phyloP scores from a whole-genome alignment of 2,113 vertebrate species.

The Vidua chalybeata region DNA sequence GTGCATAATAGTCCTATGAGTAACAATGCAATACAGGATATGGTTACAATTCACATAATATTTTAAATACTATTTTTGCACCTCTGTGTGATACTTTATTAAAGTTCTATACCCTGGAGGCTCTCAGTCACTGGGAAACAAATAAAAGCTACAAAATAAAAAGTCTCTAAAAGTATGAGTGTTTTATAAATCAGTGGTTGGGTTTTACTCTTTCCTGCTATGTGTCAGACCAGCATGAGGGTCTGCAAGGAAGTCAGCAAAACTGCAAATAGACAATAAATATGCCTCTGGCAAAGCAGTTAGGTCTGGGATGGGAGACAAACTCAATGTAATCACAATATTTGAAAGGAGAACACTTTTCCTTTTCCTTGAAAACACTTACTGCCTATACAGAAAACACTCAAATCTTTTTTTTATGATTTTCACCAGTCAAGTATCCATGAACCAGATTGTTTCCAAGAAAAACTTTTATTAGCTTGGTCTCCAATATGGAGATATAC shows the following conservation, averaged over 20 bases:
- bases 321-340: background rate
- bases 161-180: background rate
- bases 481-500: background rate
- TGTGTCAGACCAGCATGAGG: background rate
- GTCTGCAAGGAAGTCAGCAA: background rate
- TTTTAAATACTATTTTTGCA: conserved; percentile 8
- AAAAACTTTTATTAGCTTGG: background rate
- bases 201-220: background rate
- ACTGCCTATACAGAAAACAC: background rate
- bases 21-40: background rate
- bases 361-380: background rate
- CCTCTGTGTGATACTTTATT: background rate
- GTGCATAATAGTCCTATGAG: background rate
- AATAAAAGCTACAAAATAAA: background rate
- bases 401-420: background rate
- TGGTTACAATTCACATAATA: background rate
- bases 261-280: background rate
- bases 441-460: background rate
- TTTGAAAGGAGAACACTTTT: background rate
- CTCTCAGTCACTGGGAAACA: background rate
- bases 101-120: background rate
- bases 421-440: background rate
- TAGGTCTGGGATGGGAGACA: background rate
- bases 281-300: background rate
- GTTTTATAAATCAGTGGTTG: background rate